Evolutionary conservation across 1,140 invertebrate species (phyloP), one percentile per base, ranked within the genome.

Genomic region (Conus betulinus): DNA sequence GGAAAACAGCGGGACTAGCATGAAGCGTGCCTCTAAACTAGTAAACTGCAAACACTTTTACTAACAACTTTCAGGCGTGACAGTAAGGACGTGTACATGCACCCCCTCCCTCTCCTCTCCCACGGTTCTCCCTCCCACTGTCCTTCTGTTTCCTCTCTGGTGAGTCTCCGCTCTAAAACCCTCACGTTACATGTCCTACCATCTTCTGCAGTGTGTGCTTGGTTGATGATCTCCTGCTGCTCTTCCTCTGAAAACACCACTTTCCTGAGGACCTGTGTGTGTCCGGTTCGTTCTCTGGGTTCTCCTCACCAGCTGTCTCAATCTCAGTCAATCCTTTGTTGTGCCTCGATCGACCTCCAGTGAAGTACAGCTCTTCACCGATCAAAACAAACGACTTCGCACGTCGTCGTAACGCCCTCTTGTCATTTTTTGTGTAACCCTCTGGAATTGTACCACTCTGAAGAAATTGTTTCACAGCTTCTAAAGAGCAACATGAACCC

Each of bases 321-420:
- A 15, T n/a, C 51, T 85, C 27, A 17, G n/a, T 74, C 51, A 81
- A 23, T 15, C 71, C 52, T 51, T n/a, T 85, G 27, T 67, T 74
- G 63, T 74, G 57, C n/a, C 71, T 71, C 71, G 84, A 74, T n/a
- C 84, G 84, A 51, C 84, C 84, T 52, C 67, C 84, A 51, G 84
- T 82, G 55, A 81, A 88, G 25, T 88, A 88, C 53, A 88, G 78
- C 23, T 88, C 52, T 25, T 60, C 87, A 39, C 74, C 55, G 23
- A 53, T 84, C 67, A 84, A 52, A 60, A 63, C 86, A 57, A 89
- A 89, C 63, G 86, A 83, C 82, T 87, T 89, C 13, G 85, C 82
- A 20, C 88, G 78, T 52, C 87, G 84, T 17, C 88, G 86, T 51
- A 89, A 51, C 27, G 79, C 25, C 20, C 88, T 81, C n/a, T 87